Evolutionary conservation across 2,113 vertebrate genomes (phyloP), one percentile per base, ranked within the genome.

Genomic region (Microtus ochrogaster): DNA sequence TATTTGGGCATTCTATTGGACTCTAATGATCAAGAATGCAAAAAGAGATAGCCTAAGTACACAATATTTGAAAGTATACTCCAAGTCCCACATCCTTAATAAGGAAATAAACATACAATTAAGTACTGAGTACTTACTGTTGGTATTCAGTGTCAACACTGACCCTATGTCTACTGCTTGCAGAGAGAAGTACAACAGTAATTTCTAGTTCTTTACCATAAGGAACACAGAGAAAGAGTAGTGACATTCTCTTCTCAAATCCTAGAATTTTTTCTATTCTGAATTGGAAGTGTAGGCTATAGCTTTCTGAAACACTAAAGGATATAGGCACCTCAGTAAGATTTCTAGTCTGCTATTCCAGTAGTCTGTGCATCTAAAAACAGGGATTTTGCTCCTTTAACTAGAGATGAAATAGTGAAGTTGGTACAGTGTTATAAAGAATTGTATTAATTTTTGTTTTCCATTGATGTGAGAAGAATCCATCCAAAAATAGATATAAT

Each of bases 241-340:
- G 13, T 77, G 21, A 7, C n/a, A 78, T 89, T 21, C 10, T 78
- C 30, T 39, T 41, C 28, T 2, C 4, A 26, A 0, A 28, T 88
- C 13, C 16, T 1, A 0, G 83, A 90, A 14, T 10, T 39, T 2
- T 1, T 22, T 13, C 7, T 13, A 52, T 63, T 79, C 24, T 65
- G 30, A 91, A 7, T 84, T 22, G n/a, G 49, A 36, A 0, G 1
- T 0, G 13, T 4, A 58, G 11, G 28, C 10, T 24, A 24, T 36
- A 77, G 26, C 9, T 61, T 52, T 14, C 30, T 72, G 39, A 14
- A 85, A 79, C 17, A 39, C 10, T 7, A 83, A 66, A 14, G 17
- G n/a, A 68, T 88, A 47, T 12, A 33, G 68, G 3, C 82, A 21
- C 8, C 10, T 14, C 0, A 63, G 26, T 76, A 44, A 74, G 49